Evolutionary conservation across 2,888 invertebrate species (phyloP).

Genomic region (Agriopis marginaria): DNA sequence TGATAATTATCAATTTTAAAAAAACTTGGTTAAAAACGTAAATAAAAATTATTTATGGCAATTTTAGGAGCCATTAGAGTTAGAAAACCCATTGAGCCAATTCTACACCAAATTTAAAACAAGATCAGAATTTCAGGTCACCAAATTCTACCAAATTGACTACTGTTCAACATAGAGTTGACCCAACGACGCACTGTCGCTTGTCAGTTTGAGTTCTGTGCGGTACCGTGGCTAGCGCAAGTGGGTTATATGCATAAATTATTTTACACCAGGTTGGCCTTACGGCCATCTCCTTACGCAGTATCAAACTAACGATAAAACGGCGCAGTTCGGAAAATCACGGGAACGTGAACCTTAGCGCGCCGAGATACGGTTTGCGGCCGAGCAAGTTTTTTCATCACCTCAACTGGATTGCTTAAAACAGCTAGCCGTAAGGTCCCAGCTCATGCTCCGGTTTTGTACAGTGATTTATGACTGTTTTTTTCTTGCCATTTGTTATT

Average conservation of each 20-base stretch:
- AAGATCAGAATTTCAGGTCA: slow-evolving; percentile 7
- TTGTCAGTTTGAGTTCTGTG: neutral
- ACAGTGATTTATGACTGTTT: slow-evolving; percentile 24
- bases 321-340: too few relatives aligned
- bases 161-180: slow-evolving; percentile 11
- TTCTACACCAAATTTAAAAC: slow-evolving; percentile 2
- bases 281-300: too few relatives aligned
- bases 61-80: neutral
- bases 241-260: slow-evolving; percentile 29
- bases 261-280: slow-evolving; percentile 12
- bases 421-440: neutral
- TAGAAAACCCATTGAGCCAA: slow-evolving; percentile 5
- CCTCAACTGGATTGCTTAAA: too few relatives aligned
- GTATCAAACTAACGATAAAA: too few relatives aligned
- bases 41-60: too few relatives aligned
- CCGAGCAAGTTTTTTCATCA: too few relatives aligned
- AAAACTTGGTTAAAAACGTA: too few relatives aligned
- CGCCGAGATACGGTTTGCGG: too few relatives aligned
- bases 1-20: too few relatives aligned
- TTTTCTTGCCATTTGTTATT: neutral
- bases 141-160: neutral
- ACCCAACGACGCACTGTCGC: slow-evolving; percentile 1
- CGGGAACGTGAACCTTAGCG: too few relatives aligned
- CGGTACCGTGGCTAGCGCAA: slow-evolving; percentile 8
- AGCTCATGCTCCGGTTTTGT: slow-evolving; percentile 24